These are phyloP conservation scores for Odontocerum albicorne DNA, from an alignment of 2,888 invertebrate genomes.

Conservation along the genomic window DNA sequence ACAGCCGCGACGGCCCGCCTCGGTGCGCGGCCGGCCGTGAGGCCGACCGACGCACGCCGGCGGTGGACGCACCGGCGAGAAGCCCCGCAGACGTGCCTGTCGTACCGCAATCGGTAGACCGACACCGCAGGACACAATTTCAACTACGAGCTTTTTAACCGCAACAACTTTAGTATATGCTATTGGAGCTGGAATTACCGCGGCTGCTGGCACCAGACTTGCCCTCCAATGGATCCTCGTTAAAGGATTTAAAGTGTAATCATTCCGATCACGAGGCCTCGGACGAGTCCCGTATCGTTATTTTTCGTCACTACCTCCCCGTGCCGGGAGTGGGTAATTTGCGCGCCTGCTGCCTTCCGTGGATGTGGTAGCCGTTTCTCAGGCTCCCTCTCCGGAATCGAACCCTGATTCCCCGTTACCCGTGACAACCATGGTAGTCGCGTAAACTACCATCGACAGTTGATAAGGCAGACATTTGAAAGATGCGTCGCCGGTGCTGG, in stretches of 20 bases:
- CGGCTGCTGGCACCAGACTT: conserved; percentile 73
- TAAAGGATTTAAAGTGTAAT: conserved; percentile 59
- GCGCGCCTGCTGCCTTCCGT: conserved; percentile 74
- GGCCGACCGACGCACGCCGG: too few species aligned
- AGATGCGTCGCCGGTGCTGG: conserved; percentile 59
- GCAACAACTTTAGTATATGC: conserved; percentile 73
- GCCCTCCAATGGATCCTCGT: too few species aligned
- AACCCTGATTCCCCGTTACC: conserved; percentile 76
- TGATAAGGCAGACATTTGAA: conserved; percentile 71
- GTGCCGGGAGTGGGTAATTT: conserved; percentile 63
- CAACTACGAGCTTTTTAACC: conserved; percentile 66
- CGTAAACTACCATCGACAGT: conserved; percentile 67
- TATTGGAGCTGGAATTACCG: conserved; percentile 72
- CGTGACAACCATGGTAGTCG: conserved; percentile 69
- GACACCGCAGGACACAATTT: conserved; percentile 53
- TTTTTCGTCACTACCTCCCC: conserved; percentile 69
- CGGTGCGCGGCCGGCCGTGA: too few species aligned
- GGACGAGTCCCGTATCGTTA: conserved; percentile 63
- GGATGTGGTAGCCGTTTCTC: too few species aligned
- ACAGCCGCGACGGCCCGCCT: too few species aligned
- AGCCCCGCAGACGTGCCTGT: too few species aligned
- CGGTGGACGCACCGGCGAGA: too few species aligned
- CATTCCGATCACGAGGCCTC: conserved; percentile 61
- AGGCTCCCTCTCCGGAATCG: too few species aligned
- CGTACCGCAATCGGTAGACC: conserved; percentile 52